Evolutionary conservation across 2,113 vertebrate species (phyloP), one percentile per base, ranked within the genome.

Genomic region (Empidonax alnorum): DNA sequence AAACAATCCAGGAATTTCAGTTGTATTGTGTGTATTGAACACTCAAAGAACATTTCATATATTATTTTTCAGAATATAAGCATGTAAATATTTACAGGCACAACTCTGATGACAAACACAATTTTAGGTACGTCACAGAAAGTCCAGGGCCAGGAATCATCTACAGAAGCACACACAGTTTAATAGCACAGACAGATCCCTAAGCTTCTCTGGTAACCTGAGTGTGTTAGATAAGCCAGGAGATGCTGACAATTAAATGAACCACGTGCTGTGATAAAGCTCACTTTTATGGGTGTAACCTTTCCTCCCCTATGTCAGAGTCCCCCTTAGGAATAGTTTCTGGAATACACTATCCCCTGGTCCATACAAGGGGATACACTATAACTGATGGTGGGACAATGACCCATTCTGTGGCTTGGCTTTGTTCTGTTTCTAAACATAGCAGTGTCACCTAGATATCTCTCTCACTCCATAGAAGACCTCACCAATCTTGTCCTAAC

Each of bases 281-380:
- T 75, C 77, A 41, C 18, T 13, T 39, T 89, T 47, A 77, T 6
- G 39, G 19, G 3, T 9, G 58, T 47, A 77, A 69, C 25, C 2
- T 74, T 69, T 31, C 20, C 13, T 53, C 8, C 13, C 3, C 9
- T 61, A 5, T 0, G 0, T 33, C 61, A 66, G 27, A 81, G 6
- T 4, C 6, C 6, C 9, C 6, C 20, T 65, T 49, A n/a, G 33
- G 66, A 94, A 39, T 2, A 55, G 8, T 52, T 68, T 6, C 14
- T 75, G 44, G 21, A 67, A 65, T 15, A 13, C 31, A 10, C n/a
- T 41, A 18, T 39, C 5, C 17, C 16, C 35, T 41, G 16, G 7
- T 31, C 22, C 5, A 20, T 10, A 14, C 14, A 35, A 85, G 47
- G 27, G 12, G 16, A 5, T 23, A 25, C 20, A 17, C 4, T 41